Base-by-base conservation (phyloP, 1,140 invertebrate genomes). In the Tetramorium alpestre region DNA sequence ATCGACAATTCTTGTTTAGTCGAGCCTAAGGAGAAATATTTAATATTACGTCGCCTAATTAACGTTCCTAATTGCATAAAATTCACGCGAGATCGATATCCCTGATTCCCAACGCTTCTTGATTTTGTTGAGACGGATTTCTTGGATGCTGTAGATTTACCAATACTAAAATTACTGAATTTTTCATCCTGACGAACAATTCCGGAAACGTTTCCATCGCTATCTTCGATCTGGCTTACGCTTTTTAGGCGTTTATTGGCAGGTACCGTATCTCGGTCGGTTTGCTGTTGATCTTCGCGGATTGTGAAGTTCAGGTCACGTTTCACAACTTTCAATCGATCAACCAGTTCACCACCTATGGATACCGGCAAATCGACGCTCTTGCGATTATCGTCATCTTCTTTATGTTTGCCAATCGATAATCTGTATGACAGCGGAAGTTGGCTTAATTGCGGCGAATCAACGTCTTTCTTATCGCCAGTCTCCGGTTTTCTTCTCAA, bases 241-340 rank as follows among this genome's bases (percentile, higher is more conserved):
- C 3, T 33, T 33, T 33, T 33, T 33, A 33, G 3, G 3, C 33
- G 3, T 33, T 33, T 33, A 33, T 33, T 33, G 33, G 33, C 33
- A 33, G 33, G 33, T 33, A 3, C 33, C 33, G 25, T 51, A 16
- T 8, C 0, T 7, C 8, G 44, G 3, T 33, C n/a, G n/a, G 11
- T 28, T 5, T 4, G 33, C 0, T 8, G 11, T 10, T 7, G 8
- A 3, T 38, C 10, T n/a, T 22, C 28, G 7, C 11, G 2, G 11
- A 33, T 65, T 0, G 62, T 69, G 8, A 38, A 65, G 7, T 3
- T 77, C 65, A 90, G 56, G 8, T 90, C 56, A n/a, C 89, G 85
- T n/a, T 3, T 89, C 11, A 70, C 56, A 4, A 3, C 10, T 11
- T 25, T 3, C 10, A 84, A 8, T 44, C 87, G 73, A 41, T 56